Conservation (phyloP, 2,113 vertebrate species). For the Cyprinodon tularosa region DNA sequence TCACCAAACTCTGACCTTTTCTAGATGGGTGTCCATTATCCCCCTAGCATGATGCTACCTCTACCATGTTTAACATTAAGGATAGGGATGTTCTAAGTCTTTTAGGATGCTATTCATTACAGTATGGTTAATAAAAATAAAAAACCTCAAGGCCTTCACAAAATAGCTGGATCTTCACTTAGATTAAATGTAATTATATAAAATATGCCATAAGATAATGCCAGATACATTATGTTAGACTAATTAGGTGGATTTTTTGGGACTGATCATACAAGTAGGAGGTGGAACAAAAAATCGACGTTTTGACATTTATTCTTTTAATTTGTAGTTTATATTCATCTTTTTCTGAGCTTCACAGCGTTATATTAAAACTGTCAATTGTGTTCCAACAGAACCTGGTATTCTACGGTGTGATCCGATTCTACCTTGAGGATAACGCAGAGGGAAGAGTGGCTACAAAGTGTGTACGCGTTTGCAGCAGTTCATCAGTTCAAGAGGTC, state of each 20-base stretch:
- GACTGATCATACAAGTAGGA: no score
- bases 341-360: neutral
- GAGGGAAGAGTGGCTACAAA: slow-evolving; percentile 92
- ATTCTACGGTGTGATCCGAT: slow-evolving; percentile 94
- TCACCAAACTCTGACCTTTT: no score
- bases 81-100: neutral
- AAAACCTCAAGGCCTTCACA: neutral
- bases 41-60: neutral
- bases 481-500: slow-evolving; percentile 85
- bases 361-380: neutral
- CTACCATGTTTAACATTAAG: neutral
- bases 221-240: no score
- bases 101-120: neutral
- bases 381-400: slow-evolving; percentile 83
- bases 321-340: neutral
- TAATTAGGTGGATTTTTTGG: no score
- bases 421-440: slow-evolving; percentile 90
- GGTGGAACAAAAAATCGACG: no score
- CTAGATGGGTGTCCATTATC: neutral
- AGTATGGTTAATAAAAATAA: neutral
- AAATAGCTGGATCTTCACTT: neutral
- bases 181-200: neutral
- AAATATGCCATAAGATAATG: no score
- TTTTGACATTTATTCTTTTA: neutral
- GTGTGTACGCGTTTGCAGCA: slow-evolving; percentile 89